Conservation (phyloP, 2,113 vertebrate genomes). For the Poeciliopsis retropinna region DNA sequence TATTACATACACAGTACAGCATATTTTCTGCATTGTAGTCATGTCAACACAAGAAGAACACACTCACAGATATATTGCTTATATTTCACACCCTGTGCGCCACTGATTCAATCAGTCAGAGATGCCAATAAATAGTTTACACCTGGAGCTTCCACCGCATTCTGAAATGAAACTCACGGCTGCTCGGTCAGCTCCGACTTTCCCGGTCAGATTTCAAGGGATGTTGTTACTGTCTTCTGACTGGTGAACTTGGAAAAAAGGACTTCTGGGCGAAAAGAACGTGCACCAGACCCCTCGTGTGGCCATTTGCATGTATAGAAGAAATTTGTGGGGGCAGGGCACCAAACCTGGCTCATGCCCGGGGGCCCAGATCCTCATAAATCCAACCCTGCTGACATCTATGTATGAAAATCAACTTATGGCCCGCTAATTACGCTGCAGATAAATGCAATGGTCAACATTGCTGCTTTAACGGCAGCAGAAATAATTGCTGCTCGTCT, state of each 20-base stretch:
- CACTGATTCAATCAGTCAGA: neutral
- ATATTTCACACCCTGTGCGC: neutral
- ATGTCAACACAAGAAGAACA: neutral
- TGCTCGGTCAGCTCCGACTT: neutral
- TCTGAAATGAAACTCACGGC: neutral
- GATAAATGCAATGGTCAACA: neutral
- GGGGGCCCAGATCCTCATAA: neutral
- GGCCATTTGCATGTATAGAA: neutral
- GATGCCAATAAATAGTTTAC: neutral
- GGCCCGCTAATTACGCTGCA: neutral
- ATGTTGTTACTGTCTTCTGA: neutral
- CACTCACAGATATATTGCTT: neutral
- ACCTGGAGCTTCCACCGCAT: neutral
- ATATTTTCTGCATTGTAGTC: neutral
- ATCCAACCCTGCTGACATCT: neutral
- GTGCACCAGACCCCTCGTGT: neutral
- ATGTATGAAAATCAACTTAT: neutral
- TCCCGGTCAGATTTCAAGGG: neutral
- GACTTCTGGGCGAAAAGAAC: neutral
- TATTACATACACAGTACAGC: no score
- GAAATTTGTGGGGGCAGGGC: neutral
- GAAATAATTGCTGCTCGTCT: neutral
- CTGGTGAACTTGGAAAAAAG: neutral
- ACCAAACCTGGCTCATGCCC: neutral
- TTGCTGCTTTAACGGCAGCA: neutral